These are phyloP conservation scores for Columba janthina DNA, from an alignment of 2,113 vertebrate genomes.

Conservation along the genomic window DNA sequence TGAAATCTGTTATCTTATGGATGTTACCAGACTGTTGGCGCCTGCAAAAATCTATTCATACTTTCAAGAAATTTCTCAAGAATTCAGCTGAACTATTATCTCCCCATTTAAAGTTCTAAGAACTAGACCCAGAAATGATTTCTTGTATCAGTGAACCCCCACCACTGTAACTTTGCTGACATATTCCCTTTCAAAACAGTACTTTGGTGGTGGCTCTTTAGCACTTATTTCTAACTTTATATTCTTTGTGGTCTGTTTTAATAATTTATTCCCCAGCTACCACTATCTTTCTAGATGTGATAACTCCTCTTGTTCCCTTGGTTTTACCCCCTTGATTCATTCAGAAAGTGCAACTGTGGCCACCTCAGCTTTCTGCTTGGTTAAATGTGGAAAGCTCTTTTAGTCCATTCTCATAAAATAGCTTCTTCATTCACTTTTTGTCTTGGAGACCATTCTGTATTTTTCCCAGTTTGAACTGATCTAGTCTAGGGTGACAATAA, in stretches of 20 bases:
- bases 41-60: neutral
- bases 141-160: neutral
- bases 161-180: neutral
- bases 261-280: neutral
- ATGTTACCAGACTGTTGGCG: neutral
- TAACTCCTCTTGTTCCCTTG: neutral
- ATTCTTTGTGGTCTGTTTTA: neutral
- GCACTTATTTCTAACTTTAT: neutral
- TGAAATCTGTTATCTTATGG: neutral
- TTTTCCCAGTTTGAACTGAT: neutral
- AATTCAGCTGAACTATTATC: neutral
- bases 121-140: neutral
- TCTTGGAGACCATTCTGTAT: neutral
- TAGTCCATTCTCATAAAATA: neutral
- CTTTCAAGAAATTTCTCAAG: neutral
- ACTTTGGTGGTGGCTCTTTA: neutral
- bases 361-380: neutral
- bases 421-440: neutral
- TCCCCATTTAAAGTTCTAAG: neutral
- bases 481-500: neutral
- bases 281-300: neutral
- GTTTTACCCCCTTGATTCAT: neutral
- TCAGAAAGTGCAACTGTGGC: neutral
- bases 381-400: neutral
- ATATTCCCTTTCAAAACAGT: neutral